Percentiles rank a stretch among this genome's conserved stretches.
Evolutionary conservation across 2,113 vertebrate genomes (phyloP).

Genomic region (Triplophysa tibetana): DNA sequence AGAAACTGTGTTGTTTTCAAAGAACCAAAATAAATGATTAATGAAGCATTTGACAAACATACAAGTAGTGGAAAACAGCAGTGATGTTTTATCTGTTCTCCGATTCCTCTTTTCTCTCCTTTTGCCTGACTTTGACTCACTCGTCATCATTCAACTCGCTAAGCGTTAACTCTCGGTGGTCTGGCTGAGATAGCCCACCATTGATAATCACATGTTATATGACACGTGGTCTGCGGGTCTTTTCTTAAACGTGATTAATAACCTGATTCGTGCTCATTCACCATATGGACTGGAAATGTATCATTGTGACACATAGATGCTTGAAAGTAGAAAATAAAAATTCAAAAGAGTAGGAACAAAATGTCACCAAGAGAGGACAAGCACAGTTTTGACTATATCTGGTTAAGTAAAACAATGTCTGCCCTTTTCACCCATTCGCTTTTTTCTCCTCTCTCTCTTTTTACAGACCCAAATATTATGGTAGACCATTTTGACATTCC

Average conservation of each 20-base stretch:
- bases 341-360: not conserved
- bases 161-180: not conserved
- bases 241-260: conserved; percentile 18
- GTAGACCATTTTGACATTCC: conserved; percentile 20
- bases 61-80: too few species aligned
- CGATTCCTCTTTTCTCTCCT: too few species aligned
- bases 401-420: not conserved
- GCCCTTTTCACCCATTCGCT: not conserved
- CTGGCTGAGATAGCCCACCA: not conserved
- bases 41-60: not conserved
- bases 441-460: not conserved
- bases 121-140: not conserved
- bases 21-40: not conserved
- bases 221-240: not conserved
- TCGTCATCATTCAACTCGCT: not conserved
- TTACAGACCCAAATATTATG: conserved; percentile 7
- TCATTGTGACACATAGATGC: conserved; percentile 2
- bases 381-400: not conserved
- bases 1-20: not conserved
- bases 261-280: not conserved
- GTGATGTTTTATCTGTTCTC: too few species aligned
- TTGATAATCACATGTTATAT: not conserved
- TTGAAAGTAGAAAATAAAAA: not conserved
- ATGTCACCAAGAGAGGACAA: not conserved
- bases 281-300: conserved; percentile 26